Evolutionary conservation across 2,888 invertebrate genomes (phyloP), one percentile per base, ranked within the genome.

Genomic region (Temnothorax unifasciatus): DNA sequence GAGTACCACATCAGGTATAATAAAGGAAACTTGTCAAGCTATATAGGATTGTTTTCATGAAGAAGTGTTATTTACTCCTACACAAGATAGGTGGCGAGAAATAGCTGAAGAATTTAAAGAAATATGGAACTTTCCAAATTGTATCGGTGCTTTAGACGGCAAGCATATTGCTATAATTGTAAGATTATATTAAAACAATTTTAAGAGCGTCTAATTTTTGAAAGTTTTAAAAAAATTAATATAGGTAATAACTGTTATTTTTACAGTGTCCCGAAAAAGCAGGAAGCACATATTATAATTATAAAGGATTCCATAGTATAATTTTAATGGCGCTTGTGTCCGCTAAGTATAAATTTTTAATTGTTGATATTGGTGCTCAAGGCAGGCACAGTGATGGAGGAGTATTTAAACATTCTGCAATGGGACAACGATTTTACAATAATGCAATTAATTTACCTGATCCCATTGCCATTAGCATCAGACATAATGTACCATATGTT

Each of bases 341-440:
- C n/a, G n/a, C n/a, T n/a, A n/a, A n/a, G n/a, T n/a, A n/a, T n/a
- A n/a, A 38, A 9, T 44, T 9, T 44, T 44, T 11, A 9, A 44
- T 69, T 52, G 69, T 69, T 1, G 69, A 69, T 18, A 69, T 69
- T 34, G 69, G 69, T 69, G 44, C 47, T 44, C 44, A 44, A 44
- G 41, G 44, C 44, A 44, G 44, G n/a, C n/a, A 44, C 44, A 47
- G 61, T n/a, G 52, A 69, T 8, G 52, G 52, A 52, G 69, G 69
- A 69, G 34, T 69, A 1, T 69, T 69, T 52, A 69, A 52, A 34
- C 18, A 69, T 69, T 52, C 52, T 15, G 11, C 50, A 21, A 69
- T 69, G 69, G 52, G 69, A 4, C 69, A 69, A 52, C 9, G 34
- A n/a, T 69, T 69, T 69, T 69, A 69, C 6, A 69, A 34, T 18